A percentile compares a stretch with the other conserved stretches of the same genome.
phyloP scores from a whole-genome alignment of 1,140 invertebrate species.

The Hypothenemus hampei region DNA sequence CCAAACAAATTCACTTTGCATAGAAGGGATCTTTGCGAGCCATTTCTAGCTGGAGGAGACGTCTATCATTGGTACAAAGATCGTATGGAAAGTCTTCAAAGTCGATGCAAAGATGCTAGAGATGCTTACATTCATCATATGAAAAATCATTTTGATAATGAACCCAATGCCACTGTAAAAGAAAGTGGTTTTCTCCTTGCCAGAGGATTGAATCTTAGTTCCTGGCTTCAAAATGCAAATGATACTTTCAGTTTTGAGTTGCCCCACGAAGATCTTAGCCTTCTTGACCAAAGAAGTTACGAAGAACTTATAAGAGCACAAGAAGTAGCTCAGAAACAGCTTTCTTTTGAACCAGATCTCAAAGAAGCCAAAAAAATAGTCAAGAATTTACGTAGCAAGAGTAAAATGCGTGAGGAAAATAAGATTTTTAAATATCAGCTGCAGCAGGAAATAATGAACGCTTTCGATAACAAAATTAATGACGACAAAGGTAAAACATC shows the following conservation, averaged over 20 bases:
- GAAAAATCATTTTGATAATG: neutral
- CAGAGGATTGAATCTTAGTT: neutral
- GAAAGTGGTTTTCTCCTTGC: slow-evolving; percentile 6
- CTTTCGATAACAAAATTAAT: slow-evolving; percentile 38
- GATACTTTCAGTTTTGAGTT: neutral
- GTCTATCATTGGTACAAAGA: slow-evolving; percentile 53
- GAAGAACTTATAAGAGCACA: slow-evolving; percentile 30
- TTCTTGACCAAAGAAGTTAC: slow-evolving; percentile 14
- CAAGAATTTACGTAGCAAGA: slow-evolving; percentile 37
- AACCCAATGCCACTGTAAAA: neutral
- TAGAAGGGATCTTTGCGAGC: slow-evolving; percentile 27
- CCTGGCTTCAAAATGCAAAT: neutral
- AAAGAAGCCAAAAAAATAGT: slow-evolving; percentile 34
- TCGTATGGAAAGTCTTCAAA: slow-evolving; percentile 42
- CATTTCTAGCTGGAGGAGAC: slow-evolving; percentile 47
- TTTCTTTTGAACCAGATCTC: slow-evolving; percentile 22
- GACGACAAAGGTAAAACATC: slow-evolving; percentile 34
- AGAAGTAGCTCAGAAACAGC: slow-evolving; percentile 12
- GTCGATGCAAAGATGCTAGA: slow-evolving; percentile 30
- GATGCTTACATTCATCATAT: slow-evolving; percentile 25
- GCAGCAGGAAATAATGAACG: slow-evolving; percentile 39
- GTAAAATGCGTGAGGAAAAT: slow-evolving; percentile 25
- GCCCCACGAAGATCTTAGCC: neutral
- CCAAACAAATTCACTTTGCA: slow-evolving; percentile 4
- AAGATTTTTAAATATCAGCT: slow-evolving; percentile 35